Evolutionary conservation across 2,797 vertebrate species (phyloP), one percentile per base, ranked within the genome.

Genomic region (Chelonia mydas): DNA sequence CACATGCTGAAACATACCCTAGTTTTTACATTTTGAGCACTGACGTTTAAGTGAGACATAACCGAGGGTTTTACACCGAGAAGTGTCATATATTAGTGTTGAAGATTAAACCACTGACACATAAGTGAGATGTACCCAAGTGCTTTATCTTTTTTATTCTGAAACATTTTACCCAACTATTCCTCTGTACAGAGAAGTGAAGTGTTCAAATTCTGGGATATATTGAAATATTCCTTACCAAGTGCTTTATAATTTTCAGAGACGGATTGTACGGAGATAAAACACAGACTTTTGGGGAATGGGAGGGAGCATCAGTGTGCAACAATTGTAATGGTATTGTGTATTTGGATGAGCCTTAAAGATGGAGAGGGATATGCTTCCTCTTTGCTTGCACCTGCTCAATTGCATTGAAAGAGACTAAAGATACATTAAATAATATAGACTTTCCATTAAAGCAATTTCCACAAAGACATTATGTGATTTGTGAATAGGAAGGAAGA

Each of bases 61-160:
- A 85, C 45, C 49, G 78, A 94, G 27, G 90, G 87, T 83, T 93
- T 95, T 91, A 27, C 45, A 45, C 28, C 68, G 49, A 86, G 50
- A 93, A 78, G 15, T 86, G 31, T 77, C 31, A 3, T 7, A 3
- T 68, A 3, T 84, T 88, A 23, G 11, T 82, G 50, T 49, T 91
- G 72, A 94, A 88, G 45, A 88, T 86, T 81, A 88, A 79, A 85
- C 59, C 16, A 41, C 19, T 86, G 65, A 83, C 7, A 53, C 47
- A 5, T 61, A 17, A 76, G 76, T 37, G 55, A 89, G 41, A 61
- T 51, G 41, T 88, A 83, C 10, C 3, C 5, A 83, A 17, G 68
- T 88, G 7, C 7, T 81, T 80, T 17, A 25, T 54, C 1, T 45
- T 6, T 82, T 87, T 84, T 13, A 27, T 87, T 31, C 37, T 81